phyloP scores from a whole-genome alignment of 2,888 invertebrate species.

The Leucania comma region DNA sequence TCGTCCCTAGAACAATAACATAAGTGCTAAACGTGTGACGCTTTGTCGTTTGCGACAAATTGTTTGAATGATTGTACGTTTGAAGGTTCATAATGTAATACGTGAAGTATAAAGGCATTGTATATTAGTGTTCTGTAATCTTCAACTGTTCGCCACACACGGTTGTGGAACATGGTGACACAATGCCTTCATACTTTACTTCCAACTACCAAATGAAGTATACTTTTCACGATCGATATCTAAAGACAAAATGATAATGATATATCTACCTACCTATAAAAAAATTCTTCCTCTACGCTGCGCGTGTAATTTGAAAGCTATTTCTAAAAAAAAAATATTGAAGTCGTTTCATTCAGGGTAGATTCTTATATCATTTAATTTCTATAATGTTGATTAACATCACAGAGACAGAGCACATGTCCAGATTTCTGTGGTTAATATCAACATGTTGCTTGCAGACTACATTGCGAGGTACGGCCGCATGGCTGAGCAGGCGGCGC shows the following conservation, averaged over 20 bases:
- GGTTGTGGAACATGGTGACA: not conserved
- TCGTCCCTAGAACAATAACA: slow-evolving; percentile 36
- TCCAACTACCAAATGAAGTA: not conserved
- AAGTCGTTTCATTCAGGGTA: not conserved
- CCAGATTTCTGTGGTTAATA: slow-evolving; percentile 47
- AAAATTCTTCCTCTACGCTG: not conserved
- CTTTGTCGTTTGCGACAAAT: slow-evolving; percentile 36
- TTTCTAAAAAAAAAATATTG: not conserved
- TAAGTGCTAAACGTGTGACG: slow-evolving; percentile 16
- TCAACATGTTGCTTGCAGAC: slow-evolving; percentile 89
- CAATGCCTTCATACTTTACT: not conserved
- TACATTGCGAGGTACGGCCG: slow-evolving; percentile 98
- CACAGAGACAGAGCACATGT: slow-evolving; percentile 36
- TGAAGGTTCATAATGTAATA: slow-evolving; percentile 9
- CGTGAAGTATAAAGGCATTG: slow-evolving; percentile 36
- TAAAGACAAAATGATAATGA: not conserved
- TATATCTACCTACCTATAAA: no score
- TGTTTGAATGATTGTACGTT: slow-evolving; percentile 33
- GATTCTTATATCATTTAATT: not conserved
- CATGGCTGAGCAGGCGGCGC: slow-evolving; percentile 97
- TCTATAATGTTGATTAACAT: slow-evolving; percentile 45
- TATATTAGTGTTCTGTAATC: slow-evolving; percentile 19
- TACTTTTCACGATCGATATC: not conserved
- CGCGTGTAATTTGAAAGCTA: not conserved
- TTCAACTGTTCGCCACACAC: slow-evolving; percentile 11